These are phyloP conservation scores for Petrocephalus sullivani DNA, from an alignment of 2,797 vertebrate genomes.

Conservation along the genomic window DNA sequence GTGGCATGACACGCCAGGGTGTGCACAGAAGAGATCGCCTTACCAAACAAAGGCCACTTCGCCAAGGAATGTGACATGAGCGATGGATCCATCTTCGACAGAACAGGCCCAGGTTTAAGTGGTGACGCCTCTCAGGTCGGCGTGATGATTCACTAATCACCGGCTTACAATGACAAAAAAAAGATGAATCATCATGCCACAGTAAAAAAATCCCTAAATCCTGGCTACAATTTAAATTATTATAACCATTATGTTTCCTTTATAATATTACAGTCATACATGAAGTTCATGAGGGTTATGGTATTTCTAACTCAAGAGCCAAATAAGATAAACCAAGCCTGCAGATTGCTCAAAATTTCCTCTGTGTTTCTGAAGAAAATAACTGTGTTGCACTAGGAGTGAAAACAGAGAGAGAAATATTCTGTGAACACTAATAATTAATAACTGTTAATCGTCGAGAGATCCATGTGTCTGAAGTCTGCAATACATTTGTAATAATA, in stretches of 20 bases:
- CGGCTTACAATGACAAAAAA: background rate
- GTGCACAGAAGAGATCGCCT: constrained; percentile 55
- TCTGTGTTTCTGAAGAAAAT: background rate
- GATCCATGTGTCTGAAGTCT: background rate
- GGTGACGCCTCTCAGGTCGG: constrained; percentile 50
- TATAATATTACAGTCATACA: background rate
- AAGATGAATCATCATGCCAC: background rate
- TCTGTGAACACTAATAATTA: background rate
- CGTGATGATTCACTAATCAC: constrained; percentile 40
- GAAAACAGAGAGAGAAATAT: background rate
- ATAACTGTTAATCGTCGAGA: background rate
- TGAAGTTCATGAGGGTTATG: background rate
- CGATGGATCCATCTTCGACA: constrained; percentile 46
- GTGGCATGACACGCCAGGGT: constrained; percentile 43
- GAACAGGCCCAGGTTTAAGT: constrained; percentile 48
- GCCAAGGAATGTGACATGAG: constrained; percentile 61
- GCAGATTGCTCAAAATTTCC: background rate
- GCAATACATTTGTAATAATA: background rate
- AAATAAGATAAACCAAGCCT: background rate
- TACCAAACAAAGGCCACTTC: constrained; percentile 67
- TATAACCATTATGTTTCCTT: background rate
- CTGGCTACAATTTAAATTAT: background rate
- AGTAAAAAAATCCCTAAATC: background rate
- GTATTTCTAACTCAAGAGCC: background rate
- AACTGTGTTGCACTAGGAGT: background rate